A percentile compares a stretch with the other conserved stretches of the same genome.
Conservation (phyloP, 2,113 vertebrate species). For the Larimichthys polyactis region DNA sequence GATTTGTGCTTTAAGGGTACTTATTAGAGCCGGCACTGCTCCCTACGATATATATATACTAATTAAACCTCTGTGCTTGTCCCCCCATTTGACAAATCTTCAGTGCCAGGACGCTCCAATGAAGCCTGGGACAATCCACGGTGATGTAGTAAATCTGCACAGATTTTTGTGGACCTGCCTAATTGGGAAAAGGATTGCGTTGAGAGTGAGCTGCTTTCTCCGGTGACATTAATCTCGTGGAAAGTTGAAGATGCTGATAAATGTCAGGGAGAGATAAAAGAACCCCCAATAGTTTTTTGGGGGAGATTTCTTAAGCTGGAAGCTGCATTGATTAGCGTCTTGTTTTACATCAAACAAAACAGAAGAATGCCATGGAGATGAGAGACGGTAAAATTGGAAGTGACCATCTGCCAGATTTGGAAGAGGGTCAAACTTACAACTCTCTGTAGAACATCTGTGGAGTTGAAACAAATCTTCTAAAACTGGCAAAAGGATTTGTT, state of each 20-base stretch:
- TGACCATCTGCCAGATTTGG: constrained; percentile 24
- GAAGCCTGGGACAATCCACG: constrained; percentile 17
- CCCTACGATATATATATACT: constrained; percentile 9
- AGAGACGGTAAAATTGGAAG: constrained; percentile 29
- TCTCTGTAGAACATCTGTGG: not conserved
- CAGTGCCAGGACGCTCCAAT: not conserved
- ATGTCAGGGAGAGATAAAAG: not conserved
- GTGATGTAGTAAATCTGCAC: constrained; percentile 12
- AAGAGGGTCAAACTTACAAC: not conserved
- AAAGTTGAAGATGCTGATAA: not conserved
- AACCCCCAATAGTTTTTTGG: not conserved
- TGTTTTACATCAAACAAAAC: not conserved
- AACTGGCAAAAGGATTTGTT: constrained; percentile 13
- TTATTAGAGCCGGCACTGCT: constrained; percentile 37
- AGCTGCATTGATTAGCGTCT: not conserved
- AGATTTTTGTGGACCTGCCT: not conserved
- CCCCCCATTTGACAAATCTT: constrained; percentile 24
- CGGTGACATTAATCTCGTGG: not conserved
- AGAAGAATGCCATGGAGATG: not conserved
- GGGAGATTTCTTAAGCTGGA: not conserved
- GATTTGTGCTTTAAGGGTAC: constrained; percentile 42
- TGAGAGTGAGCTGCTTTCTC: not conserved
- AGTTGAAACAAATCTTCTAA: constrained; percentile 13
- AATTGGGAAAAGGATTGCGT: constrained; percentile 12
- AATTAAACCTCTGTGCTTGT: constrained; percentile 38